Conservation (phyloP, 1,140 invertebrate species). For the Neodiprion pinetum region DNA sequence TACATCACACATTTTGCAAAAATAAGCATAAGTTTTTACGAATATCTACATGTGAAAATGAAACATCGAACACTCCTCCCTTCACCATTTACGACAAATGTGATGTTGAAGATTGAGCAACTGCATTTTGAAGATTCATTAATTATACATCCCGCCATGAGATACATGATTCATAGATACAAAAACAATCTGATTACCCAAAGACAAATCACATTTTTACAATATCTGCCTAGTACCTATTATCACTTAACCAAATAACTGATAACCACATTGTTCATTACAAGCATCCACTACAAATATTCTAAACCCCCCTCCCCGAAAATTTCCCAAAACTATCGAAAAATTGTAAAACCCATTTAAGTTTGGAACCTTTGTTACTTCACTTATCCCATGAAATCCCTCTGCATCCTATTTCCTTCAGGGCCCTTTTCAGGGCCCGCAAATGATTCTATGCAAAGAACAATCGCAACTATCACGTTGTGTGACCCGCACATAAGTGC, state of each 20-base stretch:
- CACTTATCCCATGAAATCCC: background rate
- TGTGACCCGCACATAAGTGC: conserved; percentile 22
- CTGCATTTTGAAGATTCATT: background rate
- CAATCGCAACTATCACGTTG: conserved; percentile 20
- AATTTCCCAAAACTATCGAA: background rate
- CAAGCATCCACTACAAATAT: background rate
- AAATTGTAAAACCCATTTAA: background rate
- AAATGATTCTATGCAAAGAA: conserved; percentile 43
- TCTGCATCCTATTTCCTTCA: conserved; percentile 40
- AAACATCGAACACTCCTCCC: background rate
- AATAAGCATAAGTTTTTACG: too few relatives aligned
- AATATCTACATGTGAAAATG: background rate
- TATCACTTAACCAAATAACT: background rate
- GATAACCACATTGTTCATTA: background rate
- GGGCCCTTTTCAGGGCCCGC: conserved; percentile 60
- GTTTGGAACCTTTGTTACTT: background rate
- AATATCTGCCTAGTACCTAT: background rate
- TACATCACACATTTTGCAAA: too few relatives aligned
- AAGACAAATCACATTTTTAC: background rate
- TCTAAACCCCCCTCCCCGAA: background rate
- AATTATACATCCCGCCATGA: background rate
- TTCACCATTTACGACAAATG: background rate
- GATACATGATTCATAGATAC: background rate
- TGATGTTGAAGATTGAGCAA: background rate
- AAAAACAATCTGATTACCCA: background rate